phyloP scores from a whole-genome alignment of 2,797 vertebrate species.

The Hemibagrus guttatus region DNA sequence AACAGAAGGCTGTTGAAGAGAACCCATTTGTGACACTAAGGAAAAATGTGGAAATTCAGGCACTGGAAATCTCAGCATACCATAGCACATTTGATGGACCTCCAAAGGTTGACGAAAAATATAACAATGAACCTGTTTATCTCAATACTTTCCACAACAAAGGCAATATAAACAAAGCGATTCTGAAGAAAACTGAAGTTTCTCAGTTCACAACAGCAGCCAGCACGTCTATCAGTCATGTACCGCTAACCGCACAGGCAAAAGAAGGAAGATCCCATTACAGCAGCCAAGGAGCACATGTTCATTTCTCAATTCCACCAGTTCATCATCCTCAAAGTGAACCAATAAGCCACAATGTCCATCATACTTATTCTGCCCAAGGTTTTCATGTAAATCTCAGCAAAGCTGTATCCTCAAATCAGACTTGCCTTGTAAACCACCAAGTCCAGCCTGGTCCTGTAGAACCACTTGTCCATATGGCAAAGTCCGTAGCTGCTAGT shows the following conservation, averaged over 20 bases:
- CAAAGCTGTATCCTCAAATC: conserved; percentile 57
- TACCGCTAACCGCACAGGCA: conserved; percentile 68
- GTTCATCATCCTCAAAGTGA: conserved; percentile 62
- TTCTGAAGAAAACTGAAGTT: conserved; percentile 85
- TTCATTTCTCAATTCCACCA: conserved; percentile 66
- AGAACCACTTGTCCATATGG: conserved; percentile 63
- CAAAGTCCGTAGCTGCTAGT: conserved; percentile 59
- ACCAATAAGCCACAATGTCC: conserved; percentile 59
- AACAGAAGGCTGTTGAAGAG: conserved; percentile 92
- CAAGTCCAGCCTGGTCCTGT: conserved; percentile 48
- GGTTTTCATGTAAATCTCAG: conserved; percentile 71
- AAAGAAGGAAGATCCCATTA: conserved; percentile 65
- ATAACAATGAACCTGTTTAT: conserved; percentile 92
- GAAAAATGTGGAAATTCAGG: conserved; percentile 90
- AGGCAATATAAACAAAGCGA: conserved; percentile 76
- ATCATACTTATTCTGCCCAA: conserved; percentile 65
- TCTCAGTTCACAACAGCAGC: conserved; percentile 64
- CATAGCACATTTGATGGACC: conserved; percentile 84
- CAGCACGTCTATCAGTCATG: conserved; percentile 48
- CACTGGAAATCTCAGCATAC: conserved; percentile 92
- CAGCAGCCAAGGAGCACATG: conserved; percentile 61
- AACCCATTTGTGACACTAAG: conserved; percentile 93
- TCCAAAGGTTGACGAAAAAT: conserved; percentile 88
- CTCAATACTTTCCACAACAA: conserved; percentile 91
- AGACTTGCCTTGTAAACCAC: conserved; percentile 60